These are phyloP conservation scores for Centropus unirufus DNA, from an alignment of 2,113 vertebrate genomes.

Conservation along the genomic window DNA sequence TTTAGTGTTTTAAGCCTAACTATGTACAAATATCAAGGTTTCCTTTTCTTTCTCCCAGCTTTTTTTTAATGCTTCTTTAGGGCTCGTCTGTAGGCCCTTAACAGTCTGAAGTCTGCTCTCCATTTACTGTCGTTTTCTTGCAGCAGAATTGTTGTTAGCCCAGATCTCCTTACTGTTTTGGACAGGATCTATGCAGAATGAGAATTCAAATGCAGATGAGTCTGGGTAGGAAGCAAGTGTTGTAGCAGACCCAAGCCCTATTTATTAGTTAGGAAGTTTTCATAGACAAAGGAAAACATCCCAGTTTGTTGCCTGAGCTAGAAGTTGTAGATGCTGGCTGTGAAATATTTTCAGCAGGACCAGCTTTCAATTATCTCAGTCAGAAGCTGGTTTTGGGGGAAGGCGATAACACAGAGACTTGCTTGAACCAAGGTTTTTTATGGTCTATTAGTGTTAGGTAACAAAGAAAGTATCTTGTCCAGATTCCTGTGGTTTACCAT, in stretches of 20 bases:
- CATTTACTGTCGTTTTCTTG: not conserved
- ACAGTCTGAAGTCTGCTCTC: not conserved
- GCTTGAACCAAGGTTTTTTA: constrained; percentile 12
- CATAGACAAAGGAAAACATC: not conserved
- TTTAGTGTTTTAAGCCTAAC: not conserved
- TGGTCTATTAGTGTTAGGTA: constrained; percentile 25
- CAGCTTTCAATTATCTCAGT: constrained; percentile 42
- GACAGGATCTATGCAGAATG: not conserved
- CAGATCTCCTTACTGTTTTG: not conserved
- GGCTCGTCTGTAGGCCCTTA: not conserved
- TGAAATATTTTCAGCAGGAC: constrained; percentile 13
- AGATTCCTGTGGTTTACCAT: not conserved
- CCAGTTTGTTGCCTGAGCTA: not conserved
- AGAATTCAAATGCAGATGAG: not conserved
- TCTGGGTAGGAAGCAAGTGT: not conserved
- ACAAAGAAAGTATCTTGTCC: not conserved
- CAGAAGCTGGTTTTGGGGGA: not conserved
- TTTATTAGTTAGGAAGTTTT: not conserved
- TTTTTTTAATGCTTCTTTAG: not conserved
- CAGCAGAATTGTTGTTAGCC: not conserved
- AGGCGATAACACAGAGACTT: not conserved
- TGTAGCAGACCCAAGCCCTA: not conserved
- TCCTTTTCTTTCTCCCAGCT: not conserved
- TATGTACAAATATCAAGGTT: not conserved
- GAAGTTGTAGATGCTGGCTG: not conserved